phyloP scores from a whole-genome alignment of 2,113 vertebrate genomes.

The Candoia aspera region DNA sequence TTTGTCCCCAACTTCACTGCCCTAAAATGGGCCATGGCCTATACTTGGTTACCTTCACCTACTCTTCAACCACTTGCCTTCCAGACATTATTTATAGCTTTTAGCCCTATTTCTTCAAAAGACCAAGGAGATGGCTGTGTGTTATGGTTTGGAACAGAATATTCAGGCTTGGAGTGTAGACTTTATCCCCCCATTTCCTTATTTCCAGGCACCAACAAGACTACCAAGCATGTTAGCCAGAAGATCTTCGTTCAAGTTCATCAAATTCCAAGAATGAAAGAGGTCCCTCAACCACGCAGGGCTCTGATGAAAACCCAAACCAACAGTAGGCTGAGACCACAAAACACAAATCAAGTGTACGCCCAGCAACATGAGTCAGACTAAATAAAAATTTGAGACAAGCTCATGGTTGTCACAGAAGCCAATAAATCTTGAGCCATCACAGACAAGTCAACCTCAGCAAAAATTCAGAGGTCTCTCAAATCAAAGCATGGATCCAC shows the following conservation, averaged over 20 bases:
- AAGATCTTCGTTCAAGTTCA: background rate
- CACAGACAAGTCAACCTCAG: background rate
- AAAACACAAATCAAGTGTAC: background rate
- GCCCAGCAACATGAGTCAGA: background rate
- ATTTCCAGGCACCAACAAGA: background rate
- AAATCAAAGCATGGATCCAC: background rate
- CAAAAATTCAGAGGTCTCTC: background rate
- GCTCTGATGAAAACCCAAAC: background rate
- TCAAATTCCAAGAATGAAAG: background rate
- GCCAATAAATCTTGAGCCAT: background rate
- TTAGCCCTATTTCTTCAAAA: background rate
- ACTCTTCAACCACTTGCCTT: background rate
- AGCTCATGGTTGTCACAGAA: background rate
- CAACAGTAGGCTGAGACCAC: background rate
- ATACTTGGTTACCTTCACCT: background rate
- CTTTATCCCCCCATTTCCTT: background rate
- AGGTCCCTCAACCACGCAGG: background rate
- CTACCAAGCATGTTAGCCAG: background rate
- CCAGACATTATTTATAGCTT: background rate
- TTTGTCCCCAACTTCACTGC: background rate
- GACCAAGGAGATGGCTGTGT: background rate
- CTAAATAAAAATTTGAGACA: background rate
- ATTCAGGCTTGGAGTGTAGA: background rate
- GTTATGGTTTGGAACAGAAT: background rate
- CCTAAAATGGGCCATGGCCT: background rate